These are phyloP conservation scores for Falco punctatus DNA, from an alignment of 2,113 vertebrate species.

Conservation along the genomic window DNA sequence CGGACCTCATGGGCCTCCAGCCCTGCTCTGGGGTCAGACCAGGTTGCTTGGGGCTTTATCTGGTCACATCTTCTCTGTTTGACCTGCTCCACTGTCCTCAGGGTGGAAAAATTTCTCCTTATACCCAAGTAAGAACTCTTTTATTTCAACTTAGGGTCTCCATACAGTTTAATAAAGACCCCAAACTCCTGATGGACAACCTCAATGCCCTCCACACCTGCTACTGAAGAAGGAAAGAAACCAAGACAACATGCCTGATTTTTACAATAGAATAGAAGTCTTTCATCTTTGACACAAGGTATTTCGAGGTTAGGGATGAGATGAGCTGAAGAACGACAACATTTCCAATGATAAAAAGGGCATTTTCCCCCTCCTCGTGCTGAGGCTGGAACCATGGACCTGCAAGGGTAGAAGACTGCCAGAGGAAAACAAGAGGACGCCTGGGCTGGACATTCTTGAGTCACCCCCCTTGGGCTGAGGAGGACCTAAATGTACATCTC, in stretches of 20 bases:
- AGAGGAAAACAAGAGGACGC: neutral
- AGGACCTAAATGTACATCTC: neutral
- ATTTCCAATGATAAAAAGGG: neutral
- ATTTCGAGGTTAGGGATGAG: neutral
- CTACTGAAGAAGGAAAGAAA: neutral
- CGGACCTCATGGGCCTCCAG: neutral
- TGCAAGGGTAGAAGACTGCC: neutral
- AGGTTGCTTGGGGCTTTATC: neutral
- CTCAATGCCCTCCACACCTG: neutral
- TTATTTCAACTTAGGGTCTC: neutral
- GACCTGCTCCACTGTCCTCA: neutral
- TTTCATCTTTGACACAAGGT: neutral
- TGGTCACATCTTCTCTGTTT: neutral
- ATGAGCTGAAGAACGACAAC: rapidly evolving
- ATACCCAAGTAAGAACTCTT: neutral
- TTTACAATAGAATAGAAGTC: neutral
- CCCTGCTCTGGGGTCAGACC: neutral
- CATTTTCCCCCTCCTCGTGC: neutral
- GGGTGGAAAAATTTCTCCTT: neutral
- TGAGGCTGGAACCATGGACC: neutral
- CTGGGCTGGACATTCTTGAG: neutral
- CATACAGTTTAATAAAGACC: neutral
- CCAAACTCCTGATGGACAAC: neutral
- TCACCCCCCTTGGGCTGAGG: neutral
- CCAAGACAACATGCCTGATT: neutral